These are phyloP conservation scores for Seriola dumerili DNA, from an alignment of 2,113 vertebrate species.

Conservation along the genomic window DNA sequence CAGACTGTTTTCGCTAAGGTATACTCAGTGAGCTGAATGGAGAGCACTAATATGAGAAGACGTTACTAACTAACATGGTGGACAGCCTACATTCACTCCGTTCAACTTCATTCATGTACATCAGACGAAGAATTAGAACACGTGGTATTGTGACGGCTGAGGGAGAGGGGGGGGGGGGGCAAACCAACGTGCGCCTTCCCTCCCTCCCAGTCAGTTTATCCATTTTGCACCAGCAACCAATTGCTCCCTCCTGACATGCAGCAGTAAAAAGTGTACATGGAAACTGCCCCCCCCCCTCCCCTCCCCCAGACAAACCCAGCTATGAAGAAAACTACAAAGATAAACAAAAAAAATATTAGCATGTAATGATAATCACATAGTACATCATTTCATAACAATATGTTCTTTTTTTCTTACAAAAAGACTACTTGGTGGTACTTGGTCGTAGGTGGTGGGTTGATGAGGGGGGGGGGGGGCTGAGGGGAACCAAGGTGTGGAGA, in stretches of 20 bases:
- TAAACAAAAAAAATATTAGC: constrained; percentile 61
- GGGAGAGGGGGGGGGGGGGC: not conserved
- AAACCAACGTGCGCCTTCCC: constrained; percentile 7
- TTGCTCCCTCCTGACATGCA: constrained; percentile 47
- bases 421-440: constrained; percentile 73
- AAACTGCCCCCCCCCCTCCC: not conserved
- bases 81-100: constrained; percentile 68
- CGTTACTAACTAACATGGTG: constrained; percentile 40
- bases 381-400: constrained; percentile 75
- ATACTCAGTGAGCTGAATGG: constrained; percentile 39
- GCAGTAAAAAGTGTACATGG: constrained; percentile 35
- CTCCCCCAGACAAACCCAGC: constrained; percentile 31
- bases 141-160: not conserved
- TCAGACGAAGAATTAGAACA: constrained; percentile 42
- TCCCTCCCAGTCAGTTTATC: constrained; percentile 30
- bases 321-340: constrained; percentile 59
- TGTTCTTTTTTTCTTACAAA: constrained; percentile 70
- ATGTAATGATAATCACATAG: constrained; percentile 78
- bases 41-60: constrained; percentile 49
- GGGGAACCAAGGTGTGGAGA: constrained; percentile 20
- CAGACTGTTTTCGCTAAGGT: constrained; percentile 23
- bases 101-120: constrained; percentile 61
- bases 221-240: constrained; percentile 6
- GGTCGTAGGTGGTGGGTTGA: constrained; percentile 45
- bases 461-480: not conserved